These are phyloP conservation scores for Dascyllus trimaculatus DNA, from an alignment of 2,113 vertebrate species.

Conservation along the genomic window DNA sequence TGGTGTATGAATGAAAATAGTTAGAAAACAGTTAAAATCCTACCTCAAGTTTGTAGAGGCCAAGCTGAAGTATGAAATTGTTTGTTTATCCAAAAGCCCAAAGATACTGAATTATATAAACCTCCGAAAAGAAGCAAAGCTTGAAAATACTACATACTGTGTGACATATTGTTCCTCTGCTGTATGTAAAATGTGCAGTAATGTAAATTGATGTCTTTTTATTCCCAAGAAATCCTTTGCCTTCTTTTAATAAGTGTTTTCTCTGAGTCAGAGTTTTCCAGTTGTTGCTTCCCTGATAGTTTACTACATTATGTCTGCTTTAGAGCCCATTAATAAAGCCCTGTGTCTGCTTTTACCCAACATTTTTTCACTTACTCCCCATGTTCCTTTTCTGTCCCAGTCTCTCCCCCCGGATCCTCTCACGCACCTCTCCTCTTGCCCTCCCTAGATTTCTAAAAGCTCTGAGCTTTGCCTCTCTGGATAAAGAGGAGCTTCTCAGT, in stretches of 20 bases:
- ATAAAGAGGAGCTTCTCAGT: constrained; percentile 98
- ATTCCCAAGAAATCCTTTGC: too few relatives aligned
- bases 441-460: constrained; percentile 96
- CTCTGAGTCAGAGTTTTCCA: neutral
- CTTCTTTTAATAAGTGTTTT: neutral
- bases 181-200: too few relatives aligned
- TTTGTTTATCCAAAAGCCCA: too few relatives aligned
- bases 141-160: too few relatives aligned
- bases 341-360: constrained; percentile 54
- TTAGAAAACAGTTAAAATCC: too few relatives aligned
- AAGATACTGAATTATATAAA: too few relatives aligned
- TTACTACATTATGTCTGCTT: neutral
- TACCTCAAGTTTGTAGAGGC: too few relatives aligned
- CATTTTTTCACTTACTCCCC: constrained; percentile 47
- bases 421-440: constrained; percentile 75
- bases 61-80: too few relatives aligned
- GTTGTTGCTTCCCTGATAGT: constrained; percentile 11
- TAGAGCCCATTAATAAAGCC: constrained; percentile 24
- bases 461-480: constrained; percentile 97
- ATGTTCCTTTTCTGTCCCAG: constrained; percentile 57
- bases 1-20: too few relatives aligned
- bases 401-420: constrained; percentile 79
- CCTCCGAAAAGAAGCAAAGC: too few relatives aligned
- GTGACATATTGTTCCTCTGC: too few relatives aligned
- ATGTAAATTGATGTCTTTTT: too few relatives aligned